Base-by-base conservation (phyloP, 2,888 invertebrate species). In the Trichogramma evanescens region DNA sequence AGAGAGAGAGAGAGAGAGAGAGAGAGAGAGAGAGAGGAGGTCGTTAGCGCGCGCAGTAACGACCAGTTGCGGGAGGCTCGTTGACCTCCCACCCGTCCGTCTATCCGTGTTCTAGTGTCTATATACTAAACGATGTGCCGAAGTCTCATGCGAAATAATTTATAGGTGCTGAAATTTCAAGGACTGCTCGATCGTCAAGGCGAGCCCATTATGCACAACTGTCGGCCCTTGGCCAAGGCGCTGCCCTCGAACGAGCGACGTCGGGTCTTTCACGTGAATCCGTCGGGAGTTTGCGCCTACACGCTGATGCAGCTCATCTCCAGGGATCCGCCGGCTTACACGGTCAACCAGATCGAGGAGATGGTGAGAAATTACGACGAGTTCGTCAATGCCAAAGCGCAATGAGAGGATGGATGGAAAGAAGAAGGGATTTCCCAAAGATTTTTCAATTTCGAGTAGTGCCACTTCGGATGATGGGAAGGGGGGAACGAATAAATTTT, bases 131-230 rank as follows among this genome's bases (percentile, higher is more conserved):
- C 13, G n/a, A 40, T 4, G 9, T n/a, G 6, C 8, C 9, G 49
- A 9, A 49, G 6, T 6, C 9, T 49, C 49, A 3, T 3, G 3
- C 10, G 49, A 10, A 10, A 9, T 10, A 49, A 49, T 7, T 7
- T 5, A 5, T 43, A 59, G 59, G 39, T 51, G 26, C n/a, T 39
- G 5, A 40, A 51, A 8, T 59, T 59, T n/a, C 55, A 55, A 2
- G 8, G 8, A 7, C 42, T 59, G 10, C 39, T 10, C 41, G 39
- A 46, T 10, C 3, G 5, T 7, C 9, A 50, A 4, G 4, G 48
- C 46, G 8, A 55, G 42, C 59, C 59, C 38, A 6, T 59, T 4
- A 7, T 55, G 7, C 9, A 42, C n/a, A 59, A 59, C 48, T 59
- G 59, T 48, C 43, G 7, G 26, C 26, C 26, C 26, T 26, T 26